A percentile compares a stretch with the other conserved stretches of the same genome.
phyloP scores from a whole-genome alignment of 2,888 invertebrate genomes.

The Alitta virens region DNA sequence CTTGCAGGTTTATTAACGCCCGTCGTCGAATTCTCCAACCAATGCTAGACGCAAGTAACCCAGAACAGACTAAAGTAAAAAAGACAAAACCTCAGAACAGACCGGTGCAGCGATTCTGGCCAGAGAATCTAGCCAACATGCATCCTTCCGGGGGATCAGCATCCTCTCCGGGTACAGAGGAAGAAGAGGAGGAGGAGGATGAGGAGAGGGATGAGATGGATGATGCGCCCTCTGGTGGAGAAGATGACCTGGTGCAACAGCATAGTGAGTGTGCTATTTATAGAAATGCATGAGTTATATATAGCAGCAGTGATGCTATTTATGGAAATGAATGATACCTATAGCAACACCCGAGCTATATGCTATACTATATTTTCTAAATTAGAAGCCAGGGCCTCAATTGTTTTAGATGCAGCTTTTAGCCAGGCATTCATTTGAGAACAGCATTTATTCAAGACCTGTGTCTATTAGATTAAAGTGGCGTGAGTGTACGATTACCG shows the following conservation, averaged over 20 bases:
- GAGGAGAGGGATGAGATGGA: background rate
- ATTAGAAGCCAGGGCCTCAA: too few relatives aligned
- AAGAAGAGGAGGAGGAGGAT: background rate
- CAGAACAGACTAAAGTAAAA: constrained; percentile 50
- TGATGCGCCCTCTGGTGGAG: background rate
- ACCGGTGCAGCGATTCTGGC: constrained; percentile 65
- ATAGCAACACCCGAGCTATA: too few relatives aligned
- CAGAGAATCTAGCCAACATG: constrained; percentile 66
- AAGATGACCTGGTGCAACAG: background rate
- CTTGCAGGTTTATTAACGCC: constrained; percentile 75
- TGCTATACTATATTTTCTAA: too few relatives aligned
- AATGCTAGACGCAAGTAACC: constrained; percentile 72
- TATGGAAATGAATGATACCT: too few relatives aligned
- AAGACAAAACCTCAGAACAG: constrained; percentile 59
- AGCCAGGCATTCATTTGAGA: too few relatives aligned
- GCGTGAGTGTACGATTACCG: too few relatives aligned
- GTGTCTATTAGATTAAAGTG: too few relatives aligned
- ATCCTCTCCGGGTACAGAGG: background rate
- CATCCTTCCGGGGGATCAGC: background rate
- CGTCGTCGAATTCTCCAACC: constrained; percentile 86
- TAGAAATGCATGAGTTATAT: too few relatives aligned
- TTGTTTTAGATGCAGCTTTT: too few relatives aligned
- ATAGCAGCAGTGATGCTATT: too few relatives aligned
- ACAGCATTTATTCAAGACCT: too few relatives aligned
- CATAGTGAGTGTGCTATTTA: too few relatives aligned